Percentiles rank a stretch among this genome's conserved stretches.
Conservation (phyloP, 2,797 vertebrate genomes). For the Artibeus lituratus region DNA sequence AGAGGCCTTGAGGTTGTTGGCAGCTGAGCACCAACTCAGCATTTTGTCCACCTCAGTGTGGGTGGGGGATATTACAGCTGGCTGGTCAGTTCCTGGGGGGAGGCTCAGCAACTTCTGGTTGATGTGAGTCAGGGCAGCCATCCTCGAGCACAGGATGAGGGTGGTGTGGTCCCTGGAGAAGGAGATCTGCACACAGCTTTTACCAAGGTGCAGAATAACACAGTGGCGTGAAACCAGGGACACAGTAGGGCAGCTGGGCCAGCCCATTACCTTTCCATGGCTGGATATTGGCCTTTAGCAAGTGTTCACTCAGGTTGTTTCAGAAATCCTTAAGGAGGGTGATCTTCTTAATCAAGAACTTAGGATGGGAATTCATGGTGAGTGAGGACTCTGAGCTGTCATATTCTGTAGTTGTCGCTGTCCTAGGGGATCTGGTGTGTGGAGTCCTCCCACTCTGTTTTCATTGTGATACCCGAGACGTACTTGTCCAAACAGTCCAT, state of each 20-base stretch:
- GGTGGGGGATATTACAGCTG: slow-evolving; percentile 93
- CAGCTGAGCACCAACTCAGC: slow-evolving; percentile 82
- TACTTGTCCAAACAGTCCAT: too few relatives aligned
- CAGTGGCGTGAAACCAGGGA: slow-evolving; percentile 86
- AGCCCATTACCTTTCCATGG: slow-evolving; percentile 95
- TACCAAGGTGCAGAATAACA: too few relatives aligned
- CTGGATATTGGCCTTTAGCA: slow-evolving; percentile 96
- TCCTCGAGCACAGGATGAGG: slow-evolving; percentile 95
- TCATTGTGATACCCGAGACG: slow-evolving; percentile 92
- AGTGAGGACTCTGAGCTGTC: slow-evolving; percentile 90
- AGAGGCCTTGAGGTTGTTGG: slow-evolving; percentile 75
- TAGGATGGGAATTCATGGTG: slow-evolving; percentile 88
- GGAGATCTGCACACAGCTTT: too few relatives aligned
- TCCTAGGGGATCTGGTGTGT: slow-evolving; percentile 96
- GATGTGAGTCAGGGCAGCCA: slow-evolving; percentile 95
- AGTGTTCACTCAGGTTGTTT: slow-evolving; percentile 97
- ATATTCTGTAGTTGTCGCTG: slow-evolving; percentile 95
- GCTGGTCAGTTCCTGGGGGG: slow-evolving; percentile 91
- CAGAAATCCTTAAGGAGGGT: slow-evolving; percentile 96
- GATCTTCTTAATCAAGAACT: slow-evolving; percentile 94
- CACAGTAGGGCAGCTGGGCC: slow-evolving; percentile 93
- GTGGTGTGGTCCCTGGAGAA: slow-evolving; percentile 89
- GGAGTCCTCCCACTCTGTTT: slow-evolving; percentile 95
- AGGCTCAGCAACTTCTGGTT: slow-evolving; percentile 90
- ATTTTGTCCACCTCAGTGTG: slow-evolving; percentile 96